These are phyloP conservation scores for Nettapus auritus DNA, from an alignment of 2,113 vertebrate genomes.

Conservation along the genomic window DNA sequence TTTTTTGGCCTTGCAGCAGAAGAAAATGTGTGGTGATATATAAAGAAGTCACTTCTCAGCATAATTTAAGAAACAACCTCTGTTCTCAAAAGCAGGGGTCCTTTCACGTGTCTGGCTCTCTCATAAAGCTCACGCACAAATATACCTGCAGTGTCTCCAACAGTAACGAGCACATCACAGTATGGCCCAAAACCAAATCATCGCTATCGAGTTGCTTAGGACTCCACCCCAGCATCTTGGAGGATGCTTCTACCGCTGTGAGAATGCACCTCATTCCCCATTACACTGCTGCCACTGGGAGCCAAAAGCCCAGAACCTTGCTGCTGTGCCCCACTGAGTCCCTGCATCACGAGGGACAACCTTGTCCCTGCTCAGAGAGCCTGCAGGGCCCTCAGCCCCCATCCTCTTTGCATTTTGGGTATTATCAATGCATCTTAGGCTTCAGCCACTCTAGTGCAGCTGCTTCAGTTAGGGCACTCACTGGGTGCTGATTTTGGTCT, in stretches of 20 bases:
- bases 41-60: constrained; percentile 37
- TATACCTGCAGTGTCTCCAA: background rate
- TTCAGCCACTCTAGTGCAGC: background rate
- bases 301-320: background rate
- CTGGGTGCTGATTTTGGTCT: background rate
- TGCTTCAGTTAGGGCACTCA: background rate
- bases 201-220: background rate
- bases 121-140: background rate
- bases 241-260: background rate
- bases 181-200: background rate
- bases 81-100: background rate
- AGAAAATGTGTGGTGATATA: constrained; percentile 40
- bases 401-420: fast-evolving
- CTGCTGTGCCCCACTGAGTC: background rate
- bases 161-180: background rate
- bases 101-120: background rate
- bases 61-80: constrained; percentile 58
- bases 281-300: no score
- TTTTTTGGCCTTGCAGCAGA: constrained; percentile 39
- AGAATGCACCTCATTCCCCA: background rate
- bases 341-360: background rate
- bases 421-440: background rate
- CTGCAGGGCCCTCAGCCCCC: background rate
- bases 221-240: background rate
- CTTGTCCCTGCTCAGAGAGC: background rate